phyloP scores from a whole-genome alignment of 2,888 invertebrate species.

The Dasysyrphus tricinctus region DNA sequence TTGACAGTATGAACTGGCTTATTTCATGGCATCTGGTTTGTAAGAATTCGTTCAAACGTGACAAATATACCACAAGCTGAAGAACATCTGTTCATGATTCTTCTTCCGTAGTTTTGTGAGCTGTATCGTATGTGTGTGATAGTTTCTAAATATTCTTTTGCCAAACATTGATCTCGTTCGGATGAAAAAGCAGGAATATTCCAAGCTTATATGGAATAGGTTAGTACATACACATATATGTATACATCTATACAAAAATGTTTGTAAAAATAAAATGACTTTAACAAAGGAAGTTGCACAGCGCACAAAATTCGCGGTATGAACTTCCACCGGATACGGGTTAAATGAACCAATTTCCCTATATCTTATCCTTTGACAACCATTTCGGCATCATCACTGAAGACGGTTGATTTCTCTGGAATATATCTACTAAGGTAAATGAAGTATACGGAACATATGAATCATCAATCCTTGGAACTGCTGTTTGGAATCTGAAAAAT shows the following conservation, averaged over 20 bases:
- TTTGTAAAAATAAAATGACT: constrained; percentile 23
- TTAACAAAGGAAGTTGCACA: constrained; percentile 42
- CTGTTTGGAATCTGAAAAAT: constrained; percentile 50
- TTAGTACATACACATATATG: constrained; percentile 6
- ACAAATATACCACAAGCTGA: constrained; percentile 74
- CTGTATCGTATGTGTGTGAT: constrained; percentile 29
- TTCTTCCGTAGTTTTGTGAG: constrained; percentile 51
- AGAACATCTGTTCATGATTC: constrained; percentile 74
- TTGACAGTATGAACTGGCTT: constrained; percentile 63
- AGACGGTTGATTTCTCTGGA: constrained; percentile 55
- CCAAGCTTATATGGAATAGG: too few relatives aligned
- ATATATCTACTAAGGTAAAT: constrained; percentile 62
- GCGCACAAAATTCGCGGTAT: constrained; percentile 50
- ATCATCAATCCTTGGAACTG: constrained; percentile 66
- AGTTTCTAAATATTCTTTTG: constrained; percentile 47
- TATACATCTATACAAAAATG: constrained; percentile 21
- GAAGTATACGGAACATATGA: constrained; percentile 39
- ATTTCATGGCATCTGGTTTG: constrained; percentile 73
- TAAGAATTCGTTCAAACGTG: constrained; percentile 74
- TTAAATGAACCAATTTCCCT: constrained; percentile 12
- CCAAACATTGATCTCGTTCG: constrained; percentile 48
- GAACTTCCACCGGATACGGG: constrained; percentile 47
- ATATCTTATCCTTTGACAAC: constrained; percentile 44
- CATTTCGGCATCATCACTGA: constrained; percentile 24
- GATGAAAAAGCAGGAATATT: constrained; percentile 33